These are phyloP conservation scores for Ladona fulva DNA, from an alignment of 1,140 invertebrate genomes.

Conservation along the genomic window DNA sequence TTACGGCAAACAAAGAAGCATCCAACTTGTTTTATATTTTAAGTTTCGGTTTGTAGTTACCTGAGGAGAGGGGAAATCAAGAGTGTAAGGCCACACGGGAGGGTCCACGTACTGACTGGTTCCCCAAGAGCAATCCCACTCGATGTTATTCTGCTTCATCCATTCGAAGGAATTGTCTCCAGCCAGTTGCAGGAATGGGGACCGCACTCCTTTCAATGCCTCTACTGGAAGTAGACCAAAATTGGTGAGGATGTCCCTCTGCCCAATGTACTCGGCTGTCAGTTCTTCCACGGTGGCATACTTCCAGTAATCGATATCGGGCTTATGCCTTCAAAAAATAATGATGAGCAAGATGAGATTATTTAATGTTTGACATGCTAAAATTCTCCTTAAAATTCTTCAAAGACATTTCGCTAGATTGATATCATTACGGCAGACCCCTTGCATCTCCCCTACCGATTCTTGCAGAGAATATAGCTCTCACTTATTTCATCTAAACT, in stretches of 20 bases:
- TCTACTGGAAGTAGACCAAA: conserved; percentile 46
- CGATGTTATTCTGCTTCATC: conserved; percentile 38
- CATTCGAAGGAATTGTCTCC: conserved; percentile 48
- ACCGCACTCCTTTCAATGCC: conserved; percentile 40
- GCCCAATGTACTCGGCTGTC: conserved; percentile 47
- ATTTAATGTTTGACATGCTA: too few species aligned
- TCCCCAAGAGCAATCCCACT: conserved; percentile 56
- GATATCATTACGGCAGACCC: too few species aligned
- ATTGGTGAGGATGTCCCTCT: conserved; percentile 39
- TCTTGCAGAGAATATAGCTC: too few species aligned
- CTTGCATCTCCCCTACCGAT: too few species aligned
- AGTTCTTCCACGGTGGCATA: conserved; percentile 36
- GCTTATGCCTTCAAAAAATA: conserved; percentile 42
- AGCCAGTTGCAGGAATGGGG: conserved; percentile 56
- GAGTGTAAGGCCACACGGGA: conserved; percentile 77
- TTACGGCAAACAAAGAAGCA: too few species aligned
- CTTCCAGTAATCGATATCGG: conserved; percentile 42
- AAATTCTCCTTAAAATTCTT: too few species aligned
- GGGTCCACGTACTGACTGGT: conserved; percentile 47
- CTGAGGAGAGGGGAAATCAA: conserved; percentile 57
- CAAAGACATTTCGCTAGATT: too few species aligned
- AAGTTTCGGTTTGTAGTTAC: too few species aligned
- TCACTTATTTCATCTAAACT: too few species aligned
- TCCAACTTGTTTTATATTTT: too few species aligned
- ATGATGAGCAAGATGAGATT: too few species aligned